phyloP scores from a whole-genome alignment of 2,888 invertebrate genomes.

The Phrixothrix hirtus region DNA sequence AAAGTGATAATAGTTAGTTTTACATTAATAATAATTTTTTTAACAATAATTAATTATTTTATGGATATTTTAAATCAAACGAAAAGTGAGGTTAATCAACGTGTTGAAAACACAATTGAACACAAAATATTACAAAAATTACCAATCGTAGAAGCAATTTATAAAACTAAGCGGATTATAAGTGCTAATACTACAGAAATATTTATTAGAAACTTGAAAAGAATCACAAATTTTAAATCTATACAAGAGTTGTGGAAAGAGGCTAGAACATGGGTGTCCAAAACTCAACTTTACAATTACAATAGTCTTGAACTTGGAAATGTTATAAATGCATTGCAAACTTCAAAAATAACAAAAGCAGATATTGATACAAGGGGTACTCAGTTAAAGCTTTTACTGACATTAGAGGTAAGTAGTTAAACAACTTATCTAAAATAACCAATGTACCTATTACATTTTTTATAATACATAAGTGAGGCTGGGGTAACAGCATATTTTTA shows the following conservation, averaged over 20 bases:
- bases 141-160: conserved; percentile 15
- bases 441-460: too few relatives aligned
- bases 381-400: conserved; percentile 83
- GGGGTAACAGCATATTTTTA: too few relatives aligned
- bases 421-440: not conserved
- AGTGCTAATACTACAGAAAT: conserved; percentile 33
- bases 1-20: conserved; percentile 38
- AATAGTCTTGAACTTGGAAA: conserved; percentile 61
- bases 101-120: conserved; percentile 32
- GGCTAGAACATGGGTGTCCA: conserved; percentile 53
- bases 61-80: conserved; percentile 39
- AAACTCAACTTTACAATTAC: conserved; percentile 50
- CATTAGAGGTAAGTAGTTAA: conserved; percentile 66
- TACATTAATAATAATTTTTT: conserved; percentile 40
- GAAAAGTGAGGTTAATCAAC: conserved; percentile 41
- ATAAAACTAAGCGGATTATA: conserved; percentile 6
- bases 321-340: conserved; percentile 67
- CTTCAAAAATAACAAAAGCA: conserved; percentile 69
- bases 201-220: conserved; percentile 39
- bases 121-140: conserved; percentile 31
- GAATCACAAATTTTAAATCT: not conserved
- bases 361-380: conserved; percentile 85
- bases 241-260: conserved; percentile 46
- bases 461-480: too few relatives aligned
- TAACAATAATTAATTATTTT: conserved; percentile 42